These are phyloP conservation scores for Cecidostiba fungosa DNA, from an alignment of 2,888 invertebrate species.

Conservation along the genomic window DNA sequence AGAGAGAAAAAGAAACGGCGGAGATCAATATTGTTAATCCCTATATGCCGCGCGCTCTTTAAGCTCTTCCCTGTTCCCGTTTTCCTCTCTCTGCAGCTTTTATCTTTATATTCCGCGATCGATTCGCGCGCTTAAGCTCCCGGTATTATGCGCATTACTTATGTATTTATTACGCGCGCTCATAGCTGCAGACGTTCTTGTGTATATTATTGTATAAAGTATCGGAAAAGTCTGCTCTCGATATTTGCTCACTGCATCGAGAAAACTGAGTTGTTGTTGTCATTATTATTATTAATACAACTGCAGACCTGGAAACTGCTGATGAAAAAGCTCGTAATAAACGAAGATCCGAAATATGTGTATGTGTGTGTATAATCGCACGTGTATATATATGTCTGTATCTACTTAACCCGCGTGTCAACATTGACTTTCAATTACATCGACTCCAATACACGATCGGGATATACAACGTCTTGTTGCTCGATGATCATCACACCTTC, in stretches of 20 bases:
- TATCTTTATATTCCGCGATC: neutral
- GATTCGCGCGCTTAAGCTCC: neutral
- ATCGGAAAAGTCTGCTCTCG: too few relatives aligned
- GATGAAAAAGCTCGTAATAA: too few relatives aligned
- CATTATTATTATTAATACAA: too few relatives aligned
- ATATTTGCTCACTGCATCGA: neutral
- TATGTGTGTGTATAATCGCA: neutral
- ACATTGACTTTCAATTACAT: neutral
- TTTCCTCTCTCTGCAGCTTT: constrained; percentile 20
- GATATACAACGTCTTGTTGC: neutral
- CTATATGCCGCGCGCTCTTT: too few relatives aligned
- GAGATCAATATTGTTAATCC: constrained; percentile 59
- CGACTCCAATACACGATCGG: neutral
- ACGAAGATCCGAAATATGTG: neutral
- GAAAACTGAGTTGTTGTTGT: too few relatives aligned
- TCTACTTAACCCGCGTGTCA: neutral
- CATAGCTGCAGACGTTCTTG: too few relatives aligned
- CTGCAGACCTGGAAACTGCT: too few relatives aligned
- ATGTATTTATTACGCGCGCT: neutral
- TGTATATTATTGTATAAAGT: too few relatives aligned
- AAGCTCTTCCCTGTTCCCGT: constrained; percentile 14
- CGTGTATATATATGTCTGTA: too few relatives aligned
- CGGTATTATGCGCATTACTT: neutral
- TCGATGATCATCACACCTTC: too few relatives aligned
- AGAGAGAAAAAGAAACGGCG: neutral